Base-by-base conservation (phyloP, 53 echinoderm and acorn worm genomes). In the Holothuria scabra region DNA sequence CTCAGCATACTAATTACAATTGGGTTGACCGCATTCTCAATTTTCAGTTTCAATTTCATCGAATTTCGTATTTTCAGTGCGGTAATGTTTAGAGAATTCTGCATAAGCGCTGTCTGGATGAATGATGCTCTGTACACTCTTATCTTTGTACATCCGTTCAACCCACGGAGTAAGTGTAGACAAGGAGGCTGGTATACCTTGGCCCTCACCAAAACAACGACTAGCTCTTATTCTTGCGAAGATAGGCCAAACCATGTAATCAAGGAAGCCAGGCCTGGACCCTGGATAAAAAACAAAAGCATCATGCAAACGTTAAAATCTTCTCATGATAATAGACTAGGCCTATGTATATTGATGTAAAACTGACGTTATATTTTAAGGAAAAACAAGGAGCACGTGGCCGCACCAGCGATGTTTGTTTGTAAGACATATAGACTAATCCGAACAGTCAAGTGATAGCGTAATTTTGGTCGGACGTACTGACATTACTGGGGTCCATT, bases 211-310 rank as follows among this genome's bases (percentile, higher is more conserved):
- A 12, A 89, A 71, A 31, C 41, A 13, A 8, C 28, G 76, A 11
- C 23, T n/a, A 21, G 72, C 60, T 18, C 65, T 65, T 32, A 60
- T 25, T 12, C 89, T 85, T 35, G 81, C 85, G 80, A 91, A 83
- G 48, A 84, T 64, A 8, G 91, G 91, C 91, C 91, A 91, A 65
- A 87, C 21, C 37, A 63, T 69, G 67, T 68, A 87, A 49, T 91
- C 91, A 58, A 87, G 46, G 83, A 87, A 75, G 31, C 91, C 91
- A 4, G 91, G 91, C 38, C 76, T 59, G 21, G 83, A 87, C 5
- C 91, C 91, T 91, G 35, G 20, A 60, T 19, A 35, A 23, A 49
- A 46, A 64, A 28, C 4, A 71, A 16, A 52, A 16, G 2, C 14
- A 52, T 16, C 16, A 52, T 9, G 1, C 18, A 52, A 16, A 52